Base-by-base conservation (phyloP, 2,888 invertebrate genomes). In the Atethmia centrago region DNA sequence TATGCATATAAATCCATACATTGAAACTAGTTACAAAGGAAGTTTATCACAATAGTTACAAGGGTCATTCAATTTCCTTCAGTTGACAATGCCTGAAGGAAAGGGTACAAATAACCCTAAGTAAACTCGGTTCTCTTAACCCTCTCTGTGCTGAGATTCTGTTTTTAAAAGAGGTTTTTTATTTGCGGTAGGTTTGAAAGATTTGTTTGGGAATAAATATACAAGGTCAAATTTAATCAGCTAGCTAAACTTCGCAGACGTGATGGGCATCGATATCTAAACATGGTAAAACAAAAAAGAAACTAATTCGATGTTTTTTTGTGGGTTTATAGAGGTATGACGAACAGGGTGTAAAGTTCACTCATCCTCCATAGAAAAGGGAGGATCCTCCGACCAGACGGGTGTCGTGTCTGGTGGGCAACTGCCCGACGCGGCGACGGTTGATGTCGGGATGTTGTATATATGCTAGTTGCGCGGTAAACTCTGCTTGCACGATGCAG, bases 61-160 rank as follows among this genome's bases (percentile, higher is more conserved):
- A 85, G 87, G 85, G 85, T 84, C 87, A 87, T 87, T 86, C 88
- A 88, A 88, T 88, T 88, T 88, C 82, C 88, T 86, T 71, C 64
- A 79, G 81, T 85, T 87, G 88, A 84, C 87, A 85, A 87, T 87
- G 80, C 79, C 77, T 72, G 73, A 72, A 72, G 77, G 79, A 80
- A 86, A 84, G 85, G 86, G 77, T 76, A 80, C 85, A 78, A 87
- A 85, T 83, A 86, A 83, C 79, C 87, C 88, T 87, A 86, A 86
- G 86, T 80, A 86, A 87, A 86, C 88, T 74, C 45, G 25, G 65
- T 76, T 79, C 70, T 74, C 75, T 55, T 56, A 73, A 77, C 51
- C 74, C 82, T 73, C 79, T 64, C 59, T 71, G 65, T 73, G 59
- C 56, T 71, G 64, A 62, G 67, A 74, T 74, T 80, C 65, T 59